Evolutionary conservation across 2,113 vertebrate genomes (phyloP).

Genomic region (Corapipo altera): DNA sequence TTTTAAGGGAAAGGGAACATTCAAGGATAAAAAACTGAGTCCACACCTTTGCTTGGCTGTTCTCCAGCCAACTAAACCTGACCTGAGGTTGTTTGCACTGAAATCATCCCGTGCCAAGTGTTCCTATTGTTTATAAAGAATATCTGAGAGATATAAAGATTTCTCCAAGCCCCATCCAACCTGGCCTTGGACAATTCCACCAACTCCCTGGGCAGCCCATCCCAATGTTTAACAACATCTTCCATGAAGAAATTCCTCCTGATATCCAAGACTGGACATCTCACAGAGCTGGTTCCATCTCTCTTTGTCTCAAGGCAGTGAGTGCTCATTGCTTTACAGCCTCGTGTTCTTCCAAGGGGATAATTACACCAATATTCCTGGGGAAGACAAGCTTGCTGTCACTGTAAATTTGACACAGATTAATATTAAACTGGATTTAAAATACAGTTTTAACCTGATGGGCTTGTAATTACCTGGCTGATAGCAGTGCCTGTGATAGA

Average conservation of each 20-base stretch:
- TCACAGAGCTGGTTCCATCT: not conserved
- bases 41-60: too few relatives aligned
- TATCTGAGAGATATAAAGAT: too few relatives aligned
- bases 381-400: not conserved
- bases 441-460: not conserved
- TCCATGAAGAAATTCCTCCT: not conserved
- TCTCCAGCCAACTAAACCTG: too few relatives aligned
- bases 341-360: not conserved
- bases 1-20: too few relatives aligned
- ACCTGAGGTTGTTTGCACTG: too few relatives aligned
- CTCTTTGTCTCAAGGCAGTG: not conserved
- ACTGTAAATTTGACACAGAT: slow-evolving; percentile 4
- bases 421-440: slow-evolving; percentile 16
- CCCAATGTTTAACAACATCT: not conserved
- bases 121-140: too few relatives aligned
- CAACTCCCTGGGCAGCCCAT: not conserved
- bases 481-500: not conserved
- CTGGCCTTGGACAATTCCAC: not conserved
- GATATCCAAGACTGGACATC: not conserved
- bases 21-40: too few relatives aligned
- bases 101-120: too few relatives aligned
- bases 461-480: slow-evolving; percentile 4
- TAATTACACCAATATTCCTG: not conserved
- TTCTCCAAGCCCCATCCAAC: too few relatives aligned
- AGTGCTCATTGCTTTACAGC: not conserved